phyloP scores from a whole-genome alignment of 2,888 invertebrate genomes.

The Pyrrhopygopsis socrates region DNA sequence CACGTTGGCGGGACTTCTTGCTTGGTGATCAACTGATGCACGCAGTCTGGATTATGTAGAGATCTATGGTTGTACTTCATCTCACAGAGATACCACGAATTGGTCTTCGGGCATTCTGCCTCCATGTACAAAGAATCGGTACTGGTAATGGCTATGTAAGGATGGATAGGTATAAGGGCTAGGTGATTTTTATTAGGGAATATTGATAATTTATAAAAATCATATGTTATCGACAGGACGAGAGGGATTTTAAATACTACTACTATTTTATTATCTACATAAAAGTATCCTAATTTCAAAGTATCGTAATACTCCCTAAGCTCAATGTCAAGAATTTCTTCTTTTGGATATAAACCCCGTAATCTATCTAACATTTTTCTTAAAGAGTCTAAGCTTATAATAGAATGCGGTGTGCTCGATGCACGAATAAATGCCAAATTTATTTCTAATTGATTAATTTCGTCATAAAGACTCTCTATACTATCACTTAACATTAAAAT shows the following conservation, averaged over 20 bases:
- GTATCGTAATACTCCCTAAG: slow-evolving; percentile 36
- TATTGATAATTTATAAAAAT: not conserved
- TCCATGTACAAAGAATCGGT: not conserved
- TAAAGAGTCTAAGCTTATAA: not conserved
- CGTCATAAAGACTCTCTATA: not conserved
- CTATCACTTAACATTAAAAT: slow-evolving; percentile 30
- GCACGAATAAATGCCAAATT: slow-evolving; percentile 62
- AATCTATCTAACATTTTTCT: slow-evolving; percentile 25
- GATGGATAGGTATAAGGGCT: not conserved
- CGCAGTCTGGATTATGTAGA: not conserved
- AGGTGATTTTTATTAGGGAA: not conserved
- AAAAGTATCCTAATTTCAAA: slow-evolving; percentile 39
- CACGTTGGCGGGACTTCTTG: not conserved
- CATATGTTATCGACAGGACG: slow-evolving; percentile 5
- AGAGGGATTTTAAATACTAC: slow-evolving; percentile 46
- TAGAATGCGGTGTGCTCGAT: slow-evolving; percentile 13
- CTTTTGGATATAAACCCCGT: slow-evolving; percentile 18
- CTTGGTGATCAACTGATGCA: not conserved
- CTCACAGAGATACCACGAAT: not conserved
- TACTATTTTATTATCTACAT: slow-evolving; percentile 31
- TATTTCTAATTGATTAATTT: slow-evolving; percentile 59
- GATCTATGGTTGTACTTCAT: not conserved
- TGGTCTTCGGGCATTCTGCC: not conserved
- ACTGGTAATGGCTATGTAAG: not conserved
- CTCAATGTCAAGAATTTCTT: slow-evolving; percentile 35